A percentile compares a stretch with the other conserved stretches of the same genome.
Conservation (phyloP, 2,113 vertebrate genomes). For the Vulpes ferrilata region DNA sequence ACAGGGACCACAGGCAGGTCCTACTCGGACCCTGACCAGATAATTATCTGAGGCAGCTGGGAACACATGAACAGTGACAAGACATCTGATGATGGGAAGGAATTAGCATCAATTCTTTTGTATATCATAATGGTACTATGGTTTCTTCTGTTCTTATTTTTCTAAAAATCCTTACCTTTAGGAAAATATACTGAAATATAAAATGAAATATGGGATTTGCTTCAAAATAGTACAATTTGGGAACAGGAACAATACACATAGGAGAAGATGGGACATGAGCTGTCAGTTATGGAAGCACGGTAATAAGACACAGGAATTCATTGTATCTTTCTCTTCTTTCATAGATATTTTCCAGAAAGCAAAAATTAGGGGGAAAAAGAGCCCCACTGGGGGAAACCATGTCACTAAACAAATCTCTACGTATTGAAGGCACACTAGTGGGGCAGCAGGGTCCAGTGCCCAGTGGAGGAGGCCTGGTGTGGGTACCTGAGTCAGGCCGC, state of each 20-base stretch:
- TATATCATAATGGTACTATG: too few species aligned
- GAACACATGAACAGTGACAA: not conserved
- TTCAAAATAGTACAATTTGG: not conserved
- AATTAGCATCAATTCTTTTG: not conserved
- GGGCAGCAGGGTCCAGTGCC: too few species aligned
- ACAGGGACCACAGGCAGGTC: not conserved
- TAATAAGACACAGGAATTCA: not conserved
- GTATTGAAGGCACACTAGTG: not conserved
- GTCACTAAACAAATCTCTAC: accelerated
- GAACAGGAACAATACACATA: accelerated
- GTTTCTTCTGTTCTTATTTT: not conserved
- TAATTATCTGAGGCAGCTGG: not conserved
- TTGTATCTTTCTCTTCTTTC: not conserved
- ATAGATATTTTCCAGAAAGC: not conserved
- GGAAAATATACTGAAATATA: not conserved
- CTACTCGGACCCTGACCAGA: not conserved
- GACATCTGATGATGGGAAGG: not conserved
- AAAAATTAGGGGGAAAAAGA: too few species aligned
- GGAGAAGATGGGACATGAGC: not conserved
- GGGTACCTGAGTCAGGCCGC: conserved; percentile 94
- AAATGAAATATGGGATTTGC: not conserved
- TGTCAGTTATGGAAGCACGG: not conserved
- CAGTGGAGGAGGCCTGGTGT: not conserved
- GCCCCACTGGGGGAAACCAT: accelerated
- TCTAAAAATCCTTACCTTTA: not conserved